Evolutionary conservation across 2,888 invertebrate species (phyloP), one percentile per base, ranked within the genome.

Genomic region (Agapetus fuscipes): DNA sequence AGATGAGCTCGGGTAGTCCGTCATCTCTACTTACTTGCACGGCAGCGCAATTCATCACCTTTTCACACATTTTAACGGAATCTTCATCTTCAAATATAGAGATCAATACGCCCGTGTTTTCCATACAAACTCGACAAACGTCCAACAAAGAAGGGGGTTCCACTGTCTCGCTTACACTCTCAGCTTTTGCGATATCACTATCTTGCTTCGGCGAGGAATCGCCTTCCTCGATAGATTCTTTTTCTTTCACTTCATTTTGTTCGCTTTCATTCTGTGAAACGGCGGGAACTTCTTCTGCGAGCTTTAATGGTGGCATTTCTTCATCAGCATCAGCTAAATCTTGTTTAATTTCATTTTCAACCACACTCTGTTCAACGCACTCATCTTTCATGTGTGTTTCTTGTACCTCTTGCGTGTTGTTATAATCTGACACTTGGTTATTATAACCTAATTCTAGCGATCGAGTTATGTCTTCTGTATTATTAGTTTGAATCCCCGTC

Each of bases 1-100:
- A 66, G 14, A 66, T 59, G 32, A 53, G 60, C 40, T 62, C 60
- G 2, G 66, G 66, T 46, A 66, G 54, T 35, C 56, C 62, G 49
- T 66, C 66, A 45, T 60, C 59, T 17, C 51, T 53, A 9, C 54
- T 52, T 33, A 66, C 61, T 39, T 56, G 55, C 2, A 65, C 58
- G 3, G 51, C 52, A n/a, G 63, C 57, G 39, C 64, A 64, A 16
- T 64, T 50, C 57, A 63, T 58, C 40, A 65, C 49, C 51, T 62
- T 56, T 37, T 64, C 62, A 7, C 62, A 62, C 9, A 62, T 57
- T 26, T 45, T 31, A 3, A 57, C 53, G 30, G 51, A 53, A 7
- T 52, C 46, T n/a, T 52, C 53, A 30, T 37, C 27, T 30, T 45
- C 40, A 37, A 48, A 48, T 29, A 48, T 42, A 20, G 42, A 42